These are phyloP conservation scores for Samia ricini DNA, from an alignment of 1,140 invertebrate species.

Conservation along the genomic window DNA sequence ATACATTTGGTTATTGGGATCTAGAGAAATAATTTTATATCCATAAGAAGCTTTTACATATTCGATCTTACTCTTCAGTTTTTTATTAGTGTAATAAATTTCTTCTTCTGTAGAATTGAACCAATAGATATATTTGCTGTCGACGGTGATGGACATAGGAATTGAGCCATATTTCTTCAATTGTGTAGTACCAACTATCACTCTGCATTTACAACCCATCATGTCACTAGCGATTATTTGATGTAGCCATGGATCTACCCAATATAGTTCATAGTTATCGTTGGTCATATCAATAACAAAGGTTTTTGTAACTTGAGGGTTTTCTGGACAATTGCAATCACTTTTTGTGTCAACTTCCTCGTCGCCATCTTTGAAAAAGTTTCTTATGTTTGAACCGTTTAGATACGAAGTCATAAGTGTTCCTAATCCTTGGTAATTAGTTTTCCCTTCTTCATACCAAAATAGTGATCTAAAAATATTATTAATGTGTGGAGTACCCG, in stretches of 20 bases:
- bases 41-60: constrained; percentile 59
- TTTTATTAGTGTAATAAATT: constrained; percentile 82
- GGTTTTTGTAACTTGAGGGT: constrained; percentile 78
- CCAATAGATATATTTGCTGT: constrained; percentile 85
- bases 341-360: constrained; percentile 35
- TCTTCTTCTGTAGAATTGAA: constrained; percentile 79
- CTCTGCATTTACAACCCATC: constrained; percentile 82
- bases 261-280: constrained; percentile 80
- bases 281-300: constrained; percentile 83
- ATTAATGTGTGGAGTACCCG: no score
- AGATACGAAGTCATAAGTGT: constrained; percentile 81
- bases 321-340: constrained; percentile 79
- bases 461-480: constrained; percentile 82
- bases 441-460: constrained; percentile 82
- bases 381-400: constrained; percentile 77
- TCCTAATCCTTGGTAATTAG: constrained; percentile 74
- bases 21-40: constrained; percentile 83
- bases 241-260: constrained; percentile 79
- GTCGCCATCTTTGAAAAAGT: constrained; percentile 79
- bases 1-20: constrained; percentile 86
- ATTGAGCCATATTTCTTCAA: constrained; percentile 74
- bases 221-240: constrained; percentile 83
- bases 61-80: constrained; percentile 53
- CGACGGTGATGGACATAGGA: constrained; percentile 81
- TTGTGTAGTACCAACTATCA: constrained; percentile 76